Evolutionary conservation across 2,797 vertebrate species (phyloP).

Genomic region (Amphiprion clarkii): DNA sequence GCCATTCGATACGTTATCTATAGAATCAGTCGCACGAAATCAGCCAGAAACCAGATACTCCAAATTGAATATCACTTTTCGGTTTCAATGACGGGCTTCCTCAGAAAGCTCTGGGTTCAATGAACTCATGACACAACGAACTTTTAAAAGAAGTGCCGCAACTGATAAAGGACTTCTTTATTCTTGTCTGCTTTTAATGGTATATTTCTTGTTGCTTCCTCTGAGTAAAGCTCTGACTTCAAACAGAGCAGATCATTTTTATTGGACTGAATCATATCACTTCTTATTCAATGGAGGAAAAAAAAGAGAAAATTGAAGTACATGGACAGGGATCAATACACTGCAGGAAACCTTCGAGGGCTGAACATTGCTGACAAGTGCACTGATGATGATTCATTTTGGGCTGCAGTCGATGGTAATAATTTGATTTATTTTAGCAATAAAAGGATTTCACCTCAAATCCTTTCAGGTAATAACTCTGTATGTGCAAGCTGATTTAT

Average conservation of each 20-base stretch:
- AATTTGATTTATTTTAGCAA: background rate
- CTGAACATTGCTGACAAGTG: background rate
- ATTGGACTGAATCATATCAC: slow-evolving; percentile 1
- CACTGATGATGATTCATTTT: background rate
- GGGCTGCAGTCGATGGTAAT: background rate
- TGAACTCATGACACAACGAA: too few species aligned
- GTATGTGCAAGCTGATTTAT: too few species aligned
- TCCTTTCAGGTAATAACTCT: too few species aligned
- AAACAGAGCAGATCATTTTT: slow-evolving; percentile 2
- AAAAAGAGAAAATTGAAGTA: slow-evolving; percentile 19
- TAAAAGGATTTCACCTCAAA: background rate
- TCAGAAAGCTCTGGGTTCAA: background rate
- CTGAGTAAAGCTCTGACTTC: background rate
- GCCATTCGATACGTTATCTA: slow-evolving; percentile 60
- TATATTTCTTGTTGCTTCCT: background rate
- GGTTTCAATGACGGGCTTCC: slow-evolving; percentile 3
- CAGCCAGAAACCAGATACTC: slow-evolving; percentile 48
- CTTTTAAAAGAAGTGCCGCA: too few species aligned
- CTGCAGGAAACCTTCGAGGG: slow-evolving; percentile 3
- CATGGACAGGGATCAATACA: slow-evolving; percentile 3
- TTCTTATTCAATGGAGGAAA: slow-evolving; percentile 30
- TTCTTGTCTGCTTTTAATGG: background rate
- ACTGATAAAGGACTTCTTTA: background rate
- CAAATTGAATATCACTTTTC: slow-evolving; percentile 38
- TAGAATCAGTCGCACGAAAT: slow-evolving; percentile 42